Base-by-base conservation (phyloP, 2,888 invertebrate species). In the Sphaeridia pumilis region DNA sequence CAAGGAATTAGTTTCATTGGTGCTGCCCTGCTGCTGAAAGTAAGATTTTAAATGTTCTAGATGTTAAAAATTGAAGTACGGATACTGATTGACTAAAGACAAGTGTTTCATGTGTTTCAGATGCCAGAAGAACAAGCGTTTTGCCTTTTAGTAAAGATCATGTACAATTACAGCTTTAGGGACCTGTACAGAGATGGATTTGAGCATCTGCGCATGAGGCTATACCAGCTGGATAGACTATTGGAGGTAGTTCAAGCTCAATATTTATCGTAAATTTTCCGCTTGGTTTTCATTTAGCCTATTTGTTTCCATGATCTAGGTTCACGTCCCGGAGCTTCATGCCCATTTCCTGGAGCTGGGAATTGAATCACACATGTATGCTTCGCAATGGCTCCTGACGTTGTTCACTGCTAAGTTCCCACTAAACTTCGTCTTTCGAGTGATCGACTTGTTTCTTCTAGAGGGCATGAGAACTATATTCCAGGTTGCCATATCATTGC, bases 41-140 rank as follows among this genome's bases (percentile, higher is more conserved):
- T 95, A 71, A 80, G 7, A 31, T 10, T 31, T 31, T 20, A 41
- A 41, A 41, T 17, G 17, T 7, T 20, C 12, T 20, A 7, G 7
- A 41, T 41, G 7, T 5, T 44, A 5, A 12, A 44, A 22, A 21
- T 28, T 17, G n/a, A 46, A 25, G 28, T 17, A 46, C 14, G 7
- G 26, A 24, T 7, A 26, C 12, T 46, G n/a, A 46, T 10, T 10
- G 5, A 14, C 27, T 46, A 26, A 27, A 27, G 24, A 7, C 10
- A 56, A 65, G 7, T 31, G 31, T 14, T 10, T 7, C 20, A 38
- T 17, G 56, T 50, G 36, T 68, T 73, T 58, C 70, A 97, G 93
- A 97, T 99, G 95, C 95, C 97, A 0, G 98, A 99, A 73, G 98
- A 99, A 70, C 94, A 98, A 75, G 93, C 97, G 0, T 99, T 99